Evolutionary conservation across 2,888 invertebrate genomes (phyloP), one percentile per base, ranked within the genome.

Genomic region (Habrosyne pyritoides): DNA sequence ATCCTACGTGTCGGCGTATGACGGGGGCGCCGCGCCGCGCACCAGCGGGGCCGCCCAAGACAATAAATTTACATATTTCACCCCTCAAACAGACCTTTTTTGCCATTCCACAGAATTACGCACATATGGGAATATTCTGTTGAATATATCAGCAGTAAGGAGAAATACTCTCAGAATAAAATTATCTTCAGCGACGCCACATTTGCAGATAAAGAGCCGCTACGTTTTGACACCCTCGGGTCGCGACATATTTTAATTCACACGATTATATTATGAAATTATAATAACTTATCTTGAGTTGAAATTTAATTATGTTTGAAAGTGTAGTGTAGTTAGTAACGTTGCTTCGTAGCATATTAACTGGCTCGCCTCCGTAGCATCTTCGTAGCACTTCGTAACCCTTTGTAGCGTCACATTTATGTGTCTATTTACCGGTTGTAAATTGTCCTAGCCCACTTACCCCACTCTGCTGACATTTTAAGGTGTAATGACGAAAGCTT

Each of bases 51-150:
- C 88, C 90, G 91, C 92, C 91, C 91, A 90, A 92, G 91, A 92
- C 92, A 92, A 92, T 92, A 92, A 91, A 92, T 92, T 92, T 92
- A 92, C 92, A 92, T 92, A 92, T 92, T 92, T 92, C 91, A 90
- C 92, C 92, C 91, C 92, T 91, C 91, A 89, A 91, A 90, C 89
- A 91, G 92, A 91, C 92, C 92, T 91, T 91, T 91, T 91, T 92
- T 91, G 89, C 92, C 91, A 91, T 91, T 91, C 89, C 89, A 84
- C 89, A 91, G 91, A 91, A 92, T 92, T 92, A 91, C 92, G 91
- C 91, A 89, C 92, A 91, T 92, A 92, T 92, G 92, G 91, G 92
- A 92, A 92, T 92, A 92, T 92, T 91, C 90, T 81, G 87, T 87
- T 89, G 92, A 92, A 91, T 91, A 91, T 88, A 91, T 91, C 91